A percentile compares a stretch with the other conserved stretches of the same genome.
Conservation (phyloP, 2,113 vertebrate genomes). For the Peromyscus polionotus region DNA sequence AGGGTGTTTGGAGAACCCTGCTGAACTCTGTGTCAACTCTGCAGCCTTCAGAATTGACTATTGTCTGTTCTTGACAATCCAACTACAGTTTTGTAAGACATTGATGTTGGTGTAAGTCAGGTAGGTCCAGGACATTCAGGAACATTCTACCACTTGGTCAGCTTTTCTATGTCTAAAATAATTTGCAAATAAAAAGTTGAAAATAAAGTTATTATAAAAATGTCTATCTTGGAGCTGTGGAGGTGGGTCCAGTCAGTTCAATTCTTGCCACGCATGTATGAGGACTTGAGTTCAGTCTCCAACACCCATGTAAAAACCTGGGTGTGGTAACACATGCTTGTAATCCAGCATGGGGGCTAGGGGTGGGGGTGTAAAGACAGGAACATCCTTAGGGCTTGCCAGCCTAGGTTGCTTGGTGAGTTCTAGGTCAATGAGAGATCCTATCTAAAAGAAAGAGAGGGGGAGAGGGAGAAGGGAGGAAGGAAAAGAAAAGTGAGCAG, state of each 20-base stretch:
- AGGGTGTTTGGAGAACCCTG: neutral
- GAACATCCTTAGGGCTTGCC: neutral
- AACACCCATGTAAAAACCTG: neutral
- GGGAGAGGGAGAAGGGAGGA: neutral
- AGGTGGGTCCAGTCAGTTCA: neutral
- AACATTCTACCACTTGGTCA: neutral
- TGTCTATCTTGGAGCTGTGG: neutral
- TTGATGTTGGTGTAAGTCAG: too few species aligned
- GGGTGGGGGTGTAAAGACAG: neutral
- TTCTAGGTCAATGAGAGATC: neutral
- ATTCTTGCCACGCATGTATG: neutral
- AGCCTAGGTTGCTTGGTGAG: too few species aligned
- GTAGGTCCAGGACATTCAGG: too few species aligned
- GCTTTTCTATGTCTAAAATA: neutral
- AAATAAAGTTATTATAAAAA: neutral
- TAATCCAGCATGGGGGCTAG: neutral
- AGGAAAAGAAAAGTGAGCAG: neutral
- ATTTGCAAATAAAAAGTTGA: neutral
- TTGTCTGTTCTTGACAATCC: too few species aligned
- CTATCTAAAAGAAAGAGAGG: neutral
- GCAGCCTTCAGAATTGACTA: neutral
- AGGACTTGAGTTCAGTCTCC: neutral
- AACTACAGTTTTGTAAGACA: neutral
- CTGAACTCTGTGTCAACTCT: neutral
- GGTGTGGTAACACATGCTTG: too few species aligned